Conservation (phyloP, 2,113 vertebrate species). For the Otis tarda region DNA sequence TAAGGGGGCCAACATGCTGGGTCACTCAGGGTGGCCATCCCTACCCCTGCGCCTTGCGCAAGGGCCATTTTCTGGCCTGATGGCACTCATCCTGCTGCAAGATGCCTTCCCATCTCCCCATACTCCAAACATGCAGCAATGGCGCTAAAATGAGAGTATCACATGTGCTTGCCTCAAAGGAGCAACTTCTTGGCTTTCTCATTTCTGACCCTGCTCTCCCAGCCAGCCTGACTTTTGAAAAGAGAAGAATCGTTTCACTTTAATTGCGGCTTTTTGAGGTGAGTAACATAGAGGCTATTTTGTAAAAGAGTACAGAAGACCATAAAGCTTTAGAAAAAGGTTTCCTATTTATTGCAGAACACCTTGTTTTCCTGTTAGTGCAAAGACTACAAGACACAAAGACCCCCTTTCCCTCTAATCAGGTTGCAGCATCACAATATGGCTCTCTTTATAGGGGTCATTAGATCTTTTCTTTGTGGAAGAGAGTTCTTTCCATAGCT, state of each 20-base stretch:
- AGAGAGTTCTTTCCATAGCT: constrained; percentile 5
- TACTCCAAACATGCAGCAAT: background rate
- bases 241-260: background rate
- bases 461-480: constrained; percentile 51
- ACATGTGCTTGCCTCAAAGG: background rate
- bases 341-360: constrained; percentile 39
- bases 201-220: background rate
- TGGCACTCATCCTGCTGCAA: background rate
- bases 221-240: background rate
- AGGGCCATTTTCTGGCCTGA: background rate
- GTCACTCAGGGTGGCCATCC: background rate
- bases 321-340: constrained; percentile 41
- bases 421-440: constrained; percentile 45
- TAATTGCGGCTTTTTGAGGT: background rate
- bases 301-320: background rate
- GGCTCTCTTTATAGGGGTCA: constrained; percentile 54
- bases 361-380: constrained; percentile 47
- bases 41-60: background rate
- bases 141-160: background rate
- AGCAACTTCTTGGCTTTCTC: background rate
- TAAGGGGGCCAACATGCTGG: too few species aligned
- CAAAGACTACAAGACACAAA: constrained; percentile 16
- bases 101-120: rapidly evolving
- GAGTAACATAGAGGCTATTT: background rate
- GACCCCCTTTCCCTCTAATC: constrained; percentile 42